phyloP scores from a whole-genome alignment of 53 echinoderm and acorn worm genomes.

The Echinometra lucunter region DNA sequence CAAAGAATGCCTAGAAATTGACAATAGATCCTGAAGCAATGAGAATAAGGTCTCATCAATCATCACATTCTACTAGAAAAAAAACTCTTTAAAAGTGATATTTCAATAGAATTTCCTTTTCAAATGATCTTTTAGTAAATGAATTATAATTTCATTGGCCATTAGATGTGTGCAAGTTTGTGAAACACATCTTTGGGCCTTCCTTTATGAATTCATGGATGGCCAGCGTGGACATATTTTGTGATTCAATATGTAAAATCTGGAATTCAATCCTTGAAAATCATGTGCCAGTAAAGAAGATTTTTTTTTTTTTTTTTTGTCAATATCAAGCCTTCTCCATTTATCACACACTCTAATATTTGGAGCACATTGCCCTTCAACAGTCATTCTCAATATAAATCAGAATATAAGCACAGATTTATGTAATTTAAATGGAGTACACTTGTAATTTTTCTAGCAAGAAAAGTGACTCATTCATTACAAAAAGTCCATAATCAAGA shows the following conservation, averaged over 20 bases:
- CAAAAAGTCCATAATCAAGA: not conserved
- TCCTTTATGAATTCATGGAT: not conserved
- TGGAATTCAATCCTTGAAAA: not conserved
- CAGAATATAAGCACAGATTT: not conserved
- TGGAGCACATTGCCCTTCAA: not conserved
- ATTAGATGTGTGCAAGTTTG: too few species aligned
- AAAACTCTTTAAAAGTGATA: not conserved
- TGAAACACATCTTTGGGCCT: too few species aligned
- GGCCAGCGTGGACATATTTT: not conserved
- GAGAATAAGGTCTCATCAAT: not conserved
- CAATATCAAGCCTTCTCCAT: not conserved
- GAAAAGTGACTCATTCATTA: conserved; percentile 10
- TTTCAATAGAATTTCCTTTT: not conserved
- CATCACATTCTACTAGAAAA: not conserved
- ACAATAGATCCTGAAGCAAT: not conserved
- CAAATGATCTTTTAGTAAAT: too few species aligned
- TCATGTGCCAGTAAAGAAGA: not conserved
- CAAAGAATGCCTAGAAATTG: not conserved
- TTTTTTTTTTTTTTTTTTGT: not conserved
- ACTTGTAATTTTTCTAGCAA: not conserved
- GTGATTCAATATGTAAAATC: not conserved
- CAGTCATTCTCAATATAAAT: not conserved
- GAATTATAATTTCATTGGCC: too few species aligned
- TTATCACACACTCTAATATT: not conserved
- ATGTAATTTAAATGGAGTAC: not conserved